Conservation (phyloP, 53 echinoderm and acorn worm genomes). For the Stichopus horrens region DNA sequence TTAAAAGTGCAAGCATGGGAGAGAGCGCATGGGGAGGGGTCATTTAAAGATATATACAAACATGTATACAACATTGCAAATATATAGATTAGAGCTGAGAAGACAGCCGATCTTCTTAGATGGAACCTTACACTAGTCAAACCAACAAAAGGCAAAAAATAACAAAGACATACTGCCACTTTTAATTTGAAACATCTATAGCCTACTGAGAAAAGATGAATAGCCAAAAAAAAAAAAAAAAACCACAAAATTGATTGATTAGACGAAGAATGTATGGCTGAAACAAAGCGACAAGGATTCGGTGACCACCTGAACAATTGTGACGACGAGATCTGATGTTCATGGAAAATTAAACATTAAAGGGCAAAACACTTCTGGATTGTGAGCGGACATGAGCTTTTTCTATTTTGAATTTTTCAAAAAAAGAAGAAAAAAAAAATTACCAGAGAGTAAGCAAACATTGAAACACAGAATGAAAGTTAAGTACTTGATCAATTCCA, state of each 20-base stretch:
- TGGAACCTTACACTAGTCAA: too few relatives aligned
- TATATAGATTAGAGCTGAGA: not conserved
- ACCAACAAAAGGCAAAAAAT: too few relatives aligned
- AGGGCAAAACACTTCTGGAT: too few relatives aligned
- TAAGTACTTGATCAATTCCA: too few relatives aligned
- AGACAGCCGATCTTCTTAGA: not conserved
- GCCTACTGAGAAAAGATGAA: too few relatives aligned
- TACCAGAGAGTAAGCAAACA: not conserved
- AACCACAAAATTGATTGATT: conserved; percentile 4
- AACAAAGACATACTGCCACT: too few relatives aligned
- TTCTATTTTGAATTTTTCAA: too few relatives aligned
- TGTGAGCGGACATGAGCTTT: too few relatives aligned
- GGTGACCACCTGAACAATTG: not conserved
- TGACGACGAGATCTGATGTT: not conserved
- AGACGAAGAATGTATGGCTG: not conserved
- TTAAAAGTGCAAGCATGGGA: not conserved
- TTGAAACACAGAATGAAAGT: too few relatives aligned
- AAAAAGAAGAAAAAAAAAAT: not conserved
- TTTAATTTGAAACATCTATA: too few relatives aligned
- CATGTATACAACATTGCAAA: not conserved
- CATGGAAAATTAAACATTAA: too few relatives aligned
- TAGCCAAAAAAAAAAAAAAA: not conserved
- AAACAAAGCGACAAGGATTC: not conserved
- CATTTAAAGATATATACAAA: not conserved
- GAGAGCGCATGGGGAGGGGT: not conserved